phyloP scores from a whole-genome alignment of 1,140 invertebrate genomes.

The Trinorchestia longiramus region DNA sequence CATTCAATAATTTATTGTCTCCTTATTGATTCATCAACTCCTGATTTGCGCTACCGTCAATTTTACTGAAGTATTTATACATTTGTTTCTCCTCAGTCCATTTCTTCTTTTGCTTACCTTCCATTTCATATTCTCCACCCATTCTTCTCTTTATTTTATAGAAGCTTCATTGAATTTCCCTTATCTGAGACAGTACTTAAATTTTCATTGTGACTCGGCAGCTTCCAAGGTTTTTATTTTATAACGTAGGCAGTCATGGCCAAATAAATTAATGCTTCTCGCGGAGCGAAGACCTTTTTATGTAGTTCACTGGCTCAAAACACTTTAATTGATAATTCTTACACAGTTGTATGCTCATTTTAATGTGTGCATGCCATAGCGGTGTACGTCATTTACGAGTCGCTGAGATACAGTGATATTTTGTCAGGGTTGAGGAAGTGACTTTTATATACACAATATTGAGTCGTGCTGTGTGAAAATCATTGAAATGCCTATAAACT shows the following conservation, averaged over 20 bases:
- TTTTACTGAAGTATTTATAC: too few relatives aligned
- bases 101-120: not conserved
- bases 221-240: not conserved
- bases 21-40: too few relatives aligned
- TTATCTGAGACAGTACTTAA: not conserved
- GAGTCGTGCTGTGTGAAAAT: too few relatives aligned
- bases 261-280: not conserved
- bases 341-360: too few relatives aligned
- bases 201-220: not conserved
- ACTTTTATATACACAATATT: too few relatives aligned
- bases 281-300: not conserved
- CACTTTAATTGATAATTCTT: not conserved
- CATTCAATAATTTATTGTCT: too few relatives aligned
- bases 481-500: not conserved
- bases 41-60: too few relatives aligned
- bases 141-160: not conserved
- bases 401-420: too few relatives aligned
- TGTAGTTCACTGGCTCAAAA: not conserved
- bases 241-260: not conserved
- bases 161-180: not conserved
- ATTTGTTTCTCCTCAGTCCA: not conserved
- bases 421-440: not conserved
- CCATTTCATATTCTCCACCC: not conserved
- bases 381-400: too few relatives aligned
- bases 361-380: too few relatives aligned